Base-by-base conservation (phyloP, 92 coral and sea anemone genomes). In the Zoanthus sansibaricus region DNA sequence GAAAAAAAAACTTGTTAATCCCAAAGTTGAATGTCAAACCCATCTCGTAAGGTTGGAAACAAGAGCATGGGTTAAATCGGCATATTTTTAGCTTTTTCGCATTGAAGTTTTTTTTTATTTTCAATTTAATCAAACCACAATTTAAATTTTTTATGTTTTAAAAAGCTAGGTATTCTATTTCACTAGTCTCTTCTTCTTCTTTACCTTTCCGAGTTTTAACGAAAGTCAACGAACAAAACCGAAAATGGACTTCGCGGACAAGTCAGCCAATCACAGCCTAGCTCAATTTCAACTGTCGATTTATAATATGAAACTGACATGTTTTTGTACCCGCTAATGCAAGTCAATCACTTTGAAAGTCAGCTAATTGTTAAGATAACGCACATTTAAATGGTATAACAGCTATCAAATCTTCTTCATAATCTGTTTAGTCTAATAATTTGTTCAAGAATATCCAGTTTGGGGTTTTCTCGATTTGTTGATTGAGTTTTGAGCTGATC, bases 291-390 rank as follows among this genome's bases (percentile, higher is more conserved):
- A 72, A 62, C 42, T 80, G 45, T 80, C 66, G 59, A 76, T 76
- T 76, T 80, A 25, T 20, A 42, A 72, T 17, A 18, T 31, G 85
- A 80, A 80, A 66, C 75, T 44, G 85, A 62, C 85, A 66, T 80
- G 6, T 42, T 47, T 76, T 56, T 18, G 32, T 55, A 17, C 6
- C 56, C 17, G 69, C 52, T 32, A 15, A 20, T 55, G n/a, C 49
- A 9, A 44, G 13, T 56, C 12, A 78, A 61, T 30, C 54, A 58
- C 32, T 66, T 80, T 67, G 12, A 37, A 80, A 64, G 47, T 78
- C 55, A 59, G 11, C 61, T 58, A 58, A 11, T 46, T 25, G 21
- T 18, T 59, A 44, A 10, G 47, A 1, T 3, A 75, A 48, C 25
- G 18, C 18, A 33, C 52, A 0, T 48, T 37, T 59, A 37, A 37